Base-by-base conservation (phyloP, 2,888 invertebrate species). In the Girardia tigrina region DNA sequence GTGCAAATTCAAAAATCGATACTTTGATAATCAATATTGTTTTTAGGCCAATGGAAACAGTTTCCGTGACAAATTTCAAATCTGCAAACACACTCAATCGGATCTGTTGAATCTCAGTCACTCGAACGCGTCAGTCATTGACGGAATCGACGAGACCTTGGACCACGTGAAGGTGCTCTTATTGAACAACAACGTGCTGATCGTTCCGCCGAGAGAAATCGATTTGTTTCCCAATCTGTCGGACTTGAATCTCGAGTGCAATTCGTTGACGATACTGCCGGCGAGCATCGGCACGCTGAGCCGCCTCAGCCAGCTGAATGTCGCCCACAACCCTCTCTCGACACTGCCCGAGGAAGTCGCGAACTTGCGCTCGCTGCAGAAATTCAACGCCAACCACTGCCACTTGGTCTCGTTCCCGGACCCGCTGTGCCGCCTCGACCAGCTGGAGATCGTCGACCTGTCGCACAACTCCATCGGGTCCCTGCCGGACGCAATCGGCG, bases 51-150 rank as follows among this genome's bases (percentile, higher is more conserved):
- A n/a, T n/a, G n/a, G n/a, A n/a, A n/a, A n/a, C n/a, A n/a, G n/a
- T n/a, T n/a, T n/a, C n/a, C n/a, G n/a, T n/a, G n/a, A 56, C 2
- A 56, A 56, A 56, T 56, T 56, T 56, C 20, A 4, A 4, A 56
- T 20, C n/a, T 56, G 56, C 23, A 56, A 56, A 56, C 6, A 12
- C n/a, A 56, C 6, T 23, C n/a, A 56, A 56, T 56, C 56, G 2
- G 56, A 56, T 20, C n/a, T 56, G n/a, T 56, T 56, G n/a, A 56
- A 56, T 56, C 23, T 56, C n/a, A 56, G 56, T 56, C 56, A 56
- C 23, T 16, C 23, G 56, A 4, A 56, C 2, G 23, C 23, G n/a
- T 56, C 56, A 20, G 56, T 56, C 23, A 6, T 56, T 8, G 6
- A 8, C 6, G n/a, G 2, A 20, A 20, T 56, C 56, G 23, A 16